A percentile compares a stretch with the other conserved stretches of the same genome.
phyloP scores from a whole-genome alignment of 92 coral and sea anemone genomes.

The Parazoanthus darwini region DNA sequence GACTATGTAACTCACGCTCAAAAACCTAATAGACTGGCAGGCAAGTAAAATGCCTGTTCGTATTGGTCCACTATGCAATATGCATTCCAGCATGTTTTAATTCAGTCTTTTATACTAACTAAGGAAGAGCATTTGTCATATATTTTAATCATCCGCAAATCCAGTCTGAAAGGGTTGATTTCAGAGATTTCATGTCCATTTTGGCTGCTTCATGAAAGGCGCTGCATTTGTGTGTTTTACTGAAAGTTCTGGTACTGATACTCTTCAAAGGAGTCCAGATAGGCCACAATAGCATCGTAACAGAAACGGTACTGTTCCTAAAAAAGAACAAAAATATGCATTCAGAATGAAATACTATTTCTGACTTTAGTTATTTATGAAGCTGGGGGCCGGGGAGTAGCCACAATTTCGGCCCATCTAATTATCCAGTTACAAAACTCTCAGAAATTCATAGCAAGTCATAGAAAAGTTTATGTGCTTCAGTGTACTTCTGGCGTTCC shows the following conservation, averaged over 20 bases:
- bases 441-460: too few relatives aligned
- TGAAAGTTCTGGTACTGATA: conserved; percentile 33
- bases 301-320: conserved; percentile 49
- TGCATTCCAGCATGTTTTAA: too few relatives aligned
- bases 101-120: too few relatives aligned
- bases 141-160: too few relatives aligned
- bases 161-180: too few relatives aligned
- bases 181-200: background rate
- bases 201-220: background rate
- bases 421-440: background rate
- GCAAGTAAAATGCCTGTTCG: too few relatives aligned
- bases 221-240: background rate
- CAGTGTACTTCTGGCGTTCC: too few relatives aligned
- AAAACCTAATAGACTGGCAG: too few relatives aligned
- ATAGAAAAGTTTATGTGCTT: too few relatives aligned
- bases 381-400: background rate
- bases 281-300: conserved; percentile 42
- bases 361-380: background rate
- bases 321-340: background rate
- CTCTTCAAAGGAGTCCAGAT: conserved; percentile 43
- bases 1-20: too few relatives aligned
- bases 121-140: too few relatives aligned
- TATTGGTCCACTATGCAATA: too few relatives aligned
- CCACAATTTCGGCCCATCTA: background rate
- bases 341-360: background rate